Evolutionary conservation across 2,888 invertebrate genomes (phyloP).

Genomic region (Syrphus vitripennis): DNA sequence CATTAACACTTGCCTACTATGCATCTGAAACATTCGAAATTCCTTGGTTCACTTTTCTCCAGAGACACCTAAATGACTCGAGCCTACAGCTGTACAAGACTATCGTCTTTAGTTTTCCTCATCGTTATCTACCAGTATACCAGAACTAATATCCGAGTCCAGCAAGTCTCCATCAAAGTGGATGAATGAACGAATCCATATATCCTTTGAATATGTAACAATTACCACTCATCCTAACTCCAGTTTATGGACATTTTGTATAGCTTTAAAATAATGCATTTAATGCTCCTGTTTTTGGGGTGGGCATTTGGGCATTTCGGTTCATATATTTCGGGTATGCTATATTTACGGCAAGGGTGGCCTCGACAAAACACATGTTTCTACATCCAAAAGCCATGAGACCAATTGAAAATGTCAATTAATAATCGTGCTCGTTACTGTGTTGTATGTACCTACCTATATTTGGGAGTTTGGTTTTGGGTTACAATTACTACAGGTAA

Average conservation of each 20-base stretch:
- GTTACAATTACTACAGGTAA: conserved; percentile 34
- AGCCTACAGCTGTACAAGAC: background rate
- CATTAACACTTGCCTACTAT: conserved; percentile 38
- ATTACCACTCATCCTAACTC: conserved; percentile 20
- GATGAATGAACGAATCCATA: conserved; percentile 42
- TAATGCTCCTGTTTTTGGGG: conserved; percentile 28
- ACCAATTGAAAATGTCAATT: conserved; percentile 72
- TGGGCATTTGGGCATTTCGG: background rate
- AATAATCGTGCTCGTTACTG: conserved; percentile 64
- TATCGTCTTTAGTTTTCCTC: background rate
- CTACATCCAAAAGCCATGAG: conserved; percentile 62
- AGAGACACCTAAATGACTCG: background rate
- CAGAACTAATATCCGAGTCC: background rate
- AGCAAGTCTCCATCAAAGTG: background rate
- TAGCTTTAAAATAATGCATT: conserved; percentile 36
- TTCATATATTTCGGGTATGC: background rate
- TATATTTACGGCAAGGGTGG: background rate
- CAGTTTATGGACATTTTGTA: conserved; percentile 2
- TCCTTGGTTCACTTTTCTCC: background rate
- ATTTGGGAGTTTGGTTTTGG: conserved; percentile 35
- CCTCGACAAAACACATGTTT: conserved; percentile 52
- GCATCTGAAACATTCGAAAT: background rate
- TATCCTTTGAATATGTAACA: conserved; percentile 49
- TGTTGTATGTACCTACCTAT: too few species aligned
- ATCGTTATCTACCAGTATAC: background rate